Evolutionary conservation across 2,797 vertebrate species (phyloP).

Genomic region (Sylvilagus floridanus): DNA sequence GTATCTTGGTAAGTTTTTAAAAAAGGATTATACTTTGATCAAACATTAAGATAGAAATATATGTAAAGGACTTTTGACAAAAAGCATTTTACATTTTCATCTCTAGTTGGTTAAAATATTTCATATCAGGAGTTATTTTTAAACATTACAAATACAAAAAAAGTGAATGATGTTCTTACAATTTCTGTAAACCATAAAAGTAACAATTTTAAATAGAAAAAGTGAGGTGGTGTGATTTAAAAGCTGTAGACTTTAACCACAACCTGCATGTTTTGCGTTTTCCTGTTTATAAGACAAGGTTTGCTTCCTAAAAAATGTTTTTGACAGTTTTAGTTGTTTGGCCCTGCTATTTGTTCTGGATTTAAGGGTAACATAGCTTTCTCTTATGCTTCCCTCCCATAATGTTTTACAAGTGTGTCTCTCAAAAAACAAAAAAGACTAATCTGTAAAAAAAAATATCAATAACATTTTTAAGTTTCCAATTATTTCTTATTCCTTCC

Average conservation of each 20-base stretch:
- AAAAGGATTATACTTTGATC: conserved; percentile 58
- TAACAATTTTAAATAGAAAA: conserved; percentile 55
- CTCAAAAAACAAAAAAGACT: conserved; percentile 77
- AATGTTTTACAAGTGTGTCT: conserved; percentile 71
- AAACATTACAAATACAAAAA: conserved; percentile 31
- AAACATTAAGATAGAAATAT: conserved; percentile 52
- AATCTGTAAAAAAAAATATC: conserved; percentile 85
- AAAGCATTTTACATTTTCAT: conserved; percentile 47
- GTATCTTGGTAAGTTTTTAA: neutral
- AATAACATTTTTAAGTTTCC: conserved; percentile 86
- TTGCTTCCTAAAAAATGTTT: conserved; percentile 61
- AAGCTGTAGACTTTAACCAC: conserved; percentile 23
- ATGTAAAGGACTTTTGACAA: conserved; percentile 43
- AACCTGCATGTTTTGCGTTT: neutral
- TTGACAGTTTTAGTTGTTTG: conserved; percentile 54
- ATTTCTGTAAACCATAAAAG: conserved; percentile 43
- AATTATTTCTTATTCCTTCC: conserved; percentile 90
- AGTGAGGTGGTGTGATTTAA: conserved; percentile 33
- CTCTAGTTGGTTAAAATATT: conserved; percentile 47
- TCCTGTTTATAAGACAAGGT: neutral
- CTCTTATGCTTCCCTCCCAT: neutral
- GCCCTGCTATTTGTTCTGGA: conserved; percentile 44
- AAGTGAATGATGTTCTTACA: conserved; percentile 42
- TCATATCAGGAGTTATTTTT: conserved; percentile 44
- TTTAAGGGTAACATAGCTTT: conserved; percentile 31